Base-by-base conservation (phyloP, 2,113 vertebrate genomes). In the Chauna torquata region DNA sequence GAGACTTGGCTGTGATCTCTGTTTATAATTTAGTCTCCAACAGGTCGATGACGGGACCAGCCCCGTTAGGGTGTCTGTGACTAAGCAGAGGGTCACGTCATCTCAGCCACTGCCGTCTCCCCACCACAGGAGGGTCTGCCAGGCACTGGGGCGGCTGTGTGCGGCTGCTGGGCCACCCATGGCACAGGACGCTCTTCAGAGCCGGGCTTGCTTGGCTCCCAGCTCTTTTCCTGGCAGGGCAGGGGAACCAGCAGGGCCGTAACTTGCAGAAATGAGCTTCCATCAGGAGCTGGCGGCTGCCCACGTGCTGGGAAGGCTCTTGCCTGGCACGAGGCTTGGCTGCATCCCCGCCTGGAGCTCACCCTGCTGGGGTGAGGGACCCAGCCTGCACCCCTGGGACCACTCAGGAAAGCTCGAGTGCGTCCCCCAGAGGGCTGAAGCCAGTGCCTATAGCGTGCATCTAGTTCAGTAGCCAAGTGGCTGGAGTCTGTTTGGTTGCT, bases 391-490 rank as follows among this genome's bases (percentile, higher is more conserved):
- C 36, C 15, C 25, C 8, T 0, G 3, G 69, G 40, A 90, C 12
- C 54, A 4, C 44, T 5, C 1, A 9, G 11, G 24, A 32, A 45
- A 54, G 23, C 50, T 82, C 2, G 6, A 45, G 7, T 40, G 15
- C 59, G 30, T 71, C 52, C 81, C 28, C 70, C 36, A 59, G 18
- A 45, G 47, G 8, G 38, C 17, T 78, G 65, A 61, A 82, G 70
- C 25, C 65, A 49, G 3, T 0, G 0, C 69, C 28, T 0, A 0
- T 10, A 38, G 44, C 1, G 2, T n/a, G 19, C 16, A 3, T 22
- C 54, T 52, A 5, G 24, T 44, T 57, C 22, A 71, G 38, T 8
- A 57, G 42, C 23, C 22, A 28, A 38, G 65, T 23, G 55, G 15
- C 30, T 62, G 65, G 23, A 87, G 38, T 30, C 47, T 17, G 5